Evolutionary conservation across 2,888 invertebrate genomes (phyloP), one percentile per base, ranked within the genome.

Genomic region (Fragum whitleyi): DNA sequence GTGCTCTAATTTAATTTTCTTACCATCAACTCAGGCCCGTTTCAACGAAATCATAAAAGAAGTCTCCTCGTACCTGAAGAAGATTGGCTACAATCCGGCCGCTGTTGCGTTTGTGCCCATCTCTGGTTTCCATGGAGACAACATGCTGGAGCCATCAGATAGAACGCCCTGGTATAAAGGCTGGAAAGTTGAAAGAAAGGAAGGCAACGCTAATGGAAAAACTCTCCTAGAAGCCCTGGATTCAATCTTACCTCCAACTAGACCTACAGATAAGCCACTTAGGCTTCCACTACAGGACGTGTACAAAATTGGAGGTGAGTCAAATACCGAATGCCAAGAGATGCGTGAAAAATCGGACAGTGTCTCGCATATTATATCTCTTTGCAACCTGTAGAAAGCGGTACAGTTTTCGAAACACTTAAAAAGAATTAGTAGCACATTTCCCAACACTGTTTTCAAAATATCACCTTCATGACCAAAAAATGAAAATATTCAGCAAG

Each of bases 81-180:
- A 99, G 95, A 98, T 99, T 92, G 99, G 99, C 95, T 99, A 99
- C 96, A 99, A 99, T 95, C 99, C 99, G 86, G 97, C 97, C 90
- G 96, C 97, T 74, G 99, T 99, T 92, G 97, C 99, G 88, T 99
- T 99, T 95, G 99, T 99, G 83, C 99, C 99, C 94, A 99, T 99
- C 95, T 99, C 99, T 93, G 99, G 99, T 93, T 99, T 99, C 99
- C 97, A 99, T 95, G 99, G 99, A 94, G 99, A 99, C 95, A 99
- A 99, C 96, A 99, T 99, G 99, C 95, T 99, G 95, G 99, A 99
- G 95, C 94, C 96, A 85, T 98, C 98, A 74, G 95, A 95, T 93
- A 99, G 98, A 95, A 99, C 85, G 84, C 0, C 19, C 9, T 85
- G 85, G 85, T 96, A 95, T 14, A 98, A 98, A 96, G 99, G 99